Base-by-base conservation (phyloP, 2,888 invertebrate genomes). In the Zygogramma bicolorata region DNA sequence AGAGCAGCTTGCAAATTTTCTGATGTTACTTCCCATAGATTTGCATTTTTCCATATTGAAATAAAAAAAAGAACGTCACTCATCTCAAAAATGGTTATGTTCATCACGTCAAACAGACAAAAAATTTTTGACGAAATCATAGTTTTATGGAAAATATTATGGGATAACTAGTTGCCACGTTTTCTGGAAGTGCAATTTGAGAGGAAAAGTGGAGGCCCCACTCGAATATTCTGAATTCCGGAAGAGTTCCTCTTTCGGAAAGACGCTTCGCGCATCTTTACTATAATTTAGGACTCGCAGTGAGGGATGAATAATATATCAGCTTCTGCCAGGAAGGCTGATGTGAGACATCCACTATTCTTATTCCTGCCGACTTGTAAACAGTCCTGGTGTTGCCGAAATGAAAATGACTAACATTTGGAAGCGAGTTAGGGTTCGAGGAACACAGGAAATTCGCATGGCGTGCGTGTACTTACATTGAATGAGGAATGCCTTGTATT, bases 301-400 rank as follows among this genome's bases (percentile, higher is more conserved):
- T 66, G 75, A 69, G 76, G 73, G 79, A 76, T 80, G 79, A 78
- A 80, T 80, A 78, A 79, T 79, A 78, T 76, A 79, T 80, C 71
- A 75, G 77, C 70, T 74, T 29, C 53, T 68, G 68, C 68, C 42
- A 60, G 65, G 65, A 57, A 72, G 65, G 68, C 42, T 72, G 72
- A 75, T 79, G 75, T 78, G 73, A 74, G 76, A 77, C 72, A 70
- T 71, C 71, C 65, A 66, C 68, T 72, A 65, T 69, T 65, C 61
- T 65, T 65, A 59, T 65, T 72, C 59, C 29, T 53, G 70, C 74
- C 74, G 67, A 72, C 71, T 70, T 74, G 72, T 74, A 74, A 76
- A 72, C 74, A 74, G 63, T 74, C 60, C 67, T 65, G 68, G 68
- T 74, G 72, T 72, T 76, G 72, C 65, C 25, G 61, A 53, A 69